These are phyloP conservation scores for Ascidia mentula DNA, from an alignment of 23 tunicate genomes.

Conservation along the genomic window DNA sequence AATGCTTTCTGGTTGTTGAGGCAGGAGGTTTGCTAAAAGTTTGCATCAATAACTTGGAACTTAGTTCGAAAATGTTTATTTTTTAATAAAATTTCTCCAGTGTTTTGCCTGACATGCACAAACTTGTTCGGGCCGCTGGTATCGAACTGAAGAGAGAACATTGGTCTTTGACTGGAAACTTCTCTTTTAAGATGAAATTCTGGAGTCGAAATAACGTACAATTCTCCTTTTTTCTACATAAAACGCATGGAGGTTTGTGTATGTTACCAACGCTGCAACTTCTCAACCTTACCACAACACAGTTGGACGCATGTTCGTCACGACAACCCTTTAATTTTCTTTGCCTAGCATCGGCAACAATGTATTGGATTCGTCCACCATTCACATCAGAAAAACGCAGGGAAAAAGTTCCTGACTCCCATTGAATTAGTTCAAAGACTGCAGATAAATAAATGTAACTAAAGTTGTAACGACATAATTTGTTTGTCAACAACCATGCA, in stretches of 20 bases:
- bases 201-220: neutral
- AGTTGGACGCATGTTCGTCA: neutral
- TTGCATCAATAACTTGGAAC: no score
- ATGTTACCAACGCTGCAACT: neutral
- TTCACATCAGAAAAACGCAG: neutral
- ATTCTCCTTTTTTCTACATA: neutral
- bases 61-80: constrained; percentile 1
- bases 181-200: neutral
- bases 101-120: neutral
- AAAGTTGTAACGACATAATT: no score
- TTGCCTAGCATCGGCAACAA: neutral
- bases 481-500: no score
- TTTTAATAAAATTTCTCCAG: neutral
- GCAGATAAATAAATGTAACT: no score
- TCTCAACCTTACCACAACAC: neutral
- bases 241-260: neutral
- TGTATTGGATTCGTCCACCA: constrained; percentile 1
- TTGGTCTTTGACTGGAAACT: neutral
- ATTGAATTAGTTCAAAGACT: neutral
- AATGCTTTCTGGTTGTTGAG: no score
- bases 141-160: neutral
- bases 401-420: neutral
- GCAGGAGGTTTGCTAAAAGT: no score
- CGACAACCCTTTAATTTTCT: neutral
- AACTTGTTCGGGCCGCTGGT: neutral